Evolutionary conservation across 2,797 vertebrate species (phyloP), one percentile per base, ranked within the genome.

Genomic region (Anguilla megastoma): DNA sequence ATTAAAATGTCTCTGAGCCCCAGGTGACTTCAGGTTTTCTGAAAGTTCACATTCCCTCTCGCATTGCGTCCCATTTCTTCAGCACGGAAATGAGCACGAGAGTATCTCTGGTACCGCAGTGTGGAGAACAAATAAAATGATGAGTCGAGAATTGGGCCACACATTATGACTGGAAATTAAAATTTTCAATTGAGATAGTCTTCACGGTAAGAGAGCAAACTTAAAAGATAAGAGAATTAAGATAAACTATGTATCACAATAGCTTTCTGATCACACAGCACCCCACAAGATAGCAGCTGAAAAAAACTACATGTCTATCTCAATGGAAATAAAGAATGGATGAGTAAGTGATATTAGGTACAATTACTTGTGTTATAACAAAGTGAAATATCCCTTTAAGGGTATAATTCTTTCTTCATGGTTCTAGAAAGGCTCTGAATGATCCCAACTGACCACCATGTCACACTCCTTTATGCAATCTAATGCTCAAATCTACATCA

Each of bases 81-180:
- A 41, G 74, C 33, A 33, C 69, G 41, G 33, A 76, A 16, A 84
- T 27, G 80, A 50, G 7, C 50, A 52, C 0, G 80, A 84, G 80
- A 52, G 50, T 1, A 84, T 54, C 80, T 50, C 45, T 54, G 18
- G 41, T 33, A 21, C 56, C 60, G 30, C 21, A 12, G 79, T 48
- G 41, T 87, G 36, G 12, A 24, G n/a, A 33, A 41, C 86, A 83
- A 87, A 87, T 84, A 63, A 10, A 45, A 87, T 74, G 27, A 27
- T 45, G 48, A 82, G 36, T 0, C 6, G 60, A 48, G 63, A 74
- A 58, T 84, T 52, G 48, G 16, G 27, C 45, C 36, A 9, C 41
- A 48, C 24, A 50, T 58, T 21, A 14, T 27, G 24, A 12, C 2
- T 54, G 16, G 86, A 48, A 83, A 48, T 56, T 48, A 21, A 50